A percentile compares a stretch with the other conserved stretches of the same genome.
These are phyloP conservation scores for Syngnathus scovelli DNA, from an alignment of 2,113 vertebrate species.

Conservation along the genomic window DNA sequence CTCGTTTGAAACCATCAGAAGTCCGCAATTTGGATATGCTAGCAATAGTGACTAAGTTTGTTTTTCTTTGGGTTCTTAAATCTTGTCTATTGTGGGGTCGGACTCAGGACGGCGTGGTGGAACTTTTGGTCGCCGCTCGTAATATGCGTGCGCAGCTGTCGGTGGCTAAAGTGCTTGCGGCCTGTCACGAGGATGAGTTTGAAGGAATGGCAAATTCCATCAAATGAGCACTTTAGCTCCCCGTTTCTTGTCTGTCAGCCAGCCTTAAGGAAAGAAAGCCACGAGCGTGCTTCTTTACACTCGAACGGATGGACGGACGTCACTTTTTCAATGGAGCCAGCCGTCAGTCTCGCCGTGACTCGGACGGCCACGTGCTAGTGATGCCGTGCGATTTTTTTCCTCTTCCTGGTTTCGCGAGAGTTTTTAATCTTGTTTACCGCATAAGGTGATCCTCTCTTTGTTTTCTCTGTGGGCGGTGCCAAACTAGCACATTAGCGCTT, in stretches of 20 bases:
- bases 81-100: not conserved
- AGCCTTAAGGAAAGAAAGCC: not conserved
- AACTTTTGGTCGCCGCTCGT: not conserved
- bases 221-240: no score
- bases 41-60: not conserved
- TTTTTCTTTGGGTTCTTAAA: not conserved
- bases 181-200: not conserved
- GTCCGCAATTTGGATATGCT: conserved; percentile 20
- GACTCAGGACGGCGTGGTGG: not conserved
- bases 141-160: no score
- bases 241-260: not conserved
- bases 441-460: not conserved
- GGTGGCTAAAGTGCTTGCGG: no score
- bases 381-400: conserved; percentile 37
- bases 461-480: not conserved
- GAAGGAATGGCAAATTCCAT: not conserved
- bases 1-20: not conserved
- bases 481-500: not conserved
- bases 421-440: conserved; percentile 55
- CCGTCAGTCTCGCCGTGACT: not conserved
- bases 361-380: not conserved
- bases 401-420: conserved; percentile 49
- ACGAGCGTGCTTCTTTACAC: not conserved
- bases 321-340: not conserved
- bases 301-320: not conserved